phyloP scores from a whole-genome alignment of 2,888 invertebrate species.

The Petrolisthes manimaculis region DNA sequence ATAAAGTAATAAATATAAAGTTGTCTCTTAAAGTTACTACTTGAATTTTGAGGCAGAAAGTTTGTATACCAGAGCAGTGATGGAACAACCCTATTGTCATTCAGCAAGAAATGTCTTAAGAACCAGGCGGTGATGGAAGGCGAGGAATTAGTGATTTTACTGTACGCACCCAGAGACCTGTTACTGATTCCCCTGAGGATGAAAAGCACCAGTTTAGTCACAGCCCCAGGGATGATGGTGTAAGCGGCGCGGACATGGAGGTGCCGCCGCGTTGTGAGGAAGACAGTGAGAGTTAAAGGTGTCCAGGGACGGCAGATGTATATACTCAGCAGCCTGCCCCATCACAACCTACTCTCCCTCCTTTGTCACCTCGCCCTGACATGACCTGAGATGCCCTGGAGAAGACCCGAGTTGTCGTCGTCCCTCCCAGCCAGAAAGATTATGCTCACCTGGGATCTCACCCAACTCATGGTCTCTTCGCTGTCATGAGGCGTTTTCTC shows the following conservation, averaged over 20 bases:
- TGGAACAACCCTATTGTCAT: too few species aligned
- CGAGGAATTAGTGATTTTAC: constrained; percentile 10
- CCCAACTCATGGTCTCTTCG: constrained; percentile 36
- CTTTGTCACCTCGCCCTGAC: constrained; percentile 32
- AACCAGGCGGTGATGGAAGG: constrained; percentile 26
- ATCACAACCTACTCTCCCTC: constrained; percentile 2
- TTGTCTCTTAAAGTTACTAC: too few species aligned
- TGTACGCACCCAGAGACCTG: background rate
- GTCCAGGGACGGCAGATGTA: constrained; percentile 31
- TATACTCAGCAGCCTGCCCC: constrained; percentile 13
- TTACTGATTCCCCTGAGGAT: constrained; percentile 8
- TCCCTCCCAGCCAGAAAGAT: constrained; percentile 43
- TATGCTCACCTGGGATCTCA: constrained; percentile 42
- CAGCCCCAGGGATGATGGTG: constrained; percentile 32
- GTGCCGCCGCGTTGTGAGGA: constrained; percentile 25
- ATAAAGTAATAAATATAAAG: too few species aligned
- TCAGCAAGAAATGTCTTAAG: too few species aligned
- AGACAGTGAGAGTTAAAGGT: constrained; percentile 26
- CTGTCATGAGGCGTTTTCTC: constrained; percentile 57
- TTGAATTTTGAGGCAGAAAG: too few species aligned
- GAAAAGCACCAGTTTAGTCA: constrained; percentile 22
- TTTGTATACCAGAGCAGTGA: too few species aligned
- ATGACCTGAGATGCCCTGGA: constrained; percentile 51
- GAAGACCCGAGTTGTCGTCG: constrained; percentile 41
- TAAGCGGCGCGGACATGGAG: constrained; percentile 13